A percentile compares a stretch with the other conserved stretches of the same genome.
Evolutionary conservation across 1,140 invertebrate species (phyloP).

Genomic region (Hypsibius dujardini): DNA sequence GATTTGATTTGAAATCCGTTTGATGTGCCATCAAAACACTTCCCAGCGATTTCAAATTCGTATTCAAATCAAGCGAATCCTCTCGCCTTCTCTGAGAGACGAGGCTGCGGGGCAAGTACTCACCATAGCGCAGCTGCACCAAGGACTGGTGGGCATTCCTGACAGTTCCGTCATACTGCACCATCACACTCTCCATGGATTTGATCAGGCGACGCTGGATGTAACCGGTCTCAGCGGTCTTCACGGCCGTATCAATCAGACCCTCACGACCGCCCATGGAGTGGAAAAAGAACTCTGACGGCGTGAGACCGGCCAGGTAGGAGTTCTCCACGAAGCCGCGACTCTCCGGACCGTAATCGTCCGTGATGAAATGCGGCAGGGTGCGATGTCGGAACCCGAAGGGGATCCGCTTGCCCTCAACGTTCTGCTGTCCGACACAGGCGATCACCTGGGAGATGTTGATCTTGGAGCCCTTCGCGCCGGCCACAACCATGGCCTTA

Average conservation of each 20-base stretch:
- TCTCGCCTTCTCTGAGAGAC: too few relatives aligned
- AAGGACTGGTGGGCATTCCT: conserved; percentile 86
- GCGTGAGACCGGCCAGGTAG: conserved; percentile 92
- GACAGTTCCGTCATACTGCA: conserved; percentile 89
- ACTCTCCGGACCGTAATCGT: conserved; percentile 97
- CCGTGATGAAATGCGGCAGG: conserved; percentile 98
- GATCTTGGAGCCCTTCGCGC: conserved; percentile 98
- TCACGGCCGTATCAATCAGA: conserved; percentile 99
- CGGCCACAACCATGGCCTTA: conserved; percentile 99
- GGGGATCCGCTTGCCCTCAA: conserved; percentile 98
- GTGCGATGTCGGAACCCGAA: conserved; percentile 97
- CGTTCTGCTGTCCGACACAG: conserved; percentile 99
- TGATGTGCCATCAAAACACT: too few relatives aligned
- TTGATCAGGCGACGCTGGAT: conserved; percentile 99
- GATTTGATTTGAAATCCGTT: too few relatives aligned
- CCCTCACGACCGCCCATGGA: conserved; percentile 99
- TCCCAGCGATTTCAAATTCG: too few relatives aligned
- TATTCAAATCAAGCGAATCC: too few relatives aligned
- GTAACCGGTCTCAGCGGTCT: conserved; percentile 98
- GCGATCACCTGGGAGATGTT: conserved; percentile 99
- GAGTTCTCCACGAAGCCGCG: conserved; percentile 99
- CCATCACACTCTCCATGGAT: conserved; percentile 99
- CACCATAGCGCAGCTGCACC: conserved; percentile 87
- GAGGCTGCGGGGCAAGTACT: too few relatives aligned
- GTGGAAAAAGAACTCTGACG: conserved; percentile 98